Evolutionary conservation across 2,888 invertebrate species (phyloP).

Genomic region (Serripes groenlandicus): DNA sequence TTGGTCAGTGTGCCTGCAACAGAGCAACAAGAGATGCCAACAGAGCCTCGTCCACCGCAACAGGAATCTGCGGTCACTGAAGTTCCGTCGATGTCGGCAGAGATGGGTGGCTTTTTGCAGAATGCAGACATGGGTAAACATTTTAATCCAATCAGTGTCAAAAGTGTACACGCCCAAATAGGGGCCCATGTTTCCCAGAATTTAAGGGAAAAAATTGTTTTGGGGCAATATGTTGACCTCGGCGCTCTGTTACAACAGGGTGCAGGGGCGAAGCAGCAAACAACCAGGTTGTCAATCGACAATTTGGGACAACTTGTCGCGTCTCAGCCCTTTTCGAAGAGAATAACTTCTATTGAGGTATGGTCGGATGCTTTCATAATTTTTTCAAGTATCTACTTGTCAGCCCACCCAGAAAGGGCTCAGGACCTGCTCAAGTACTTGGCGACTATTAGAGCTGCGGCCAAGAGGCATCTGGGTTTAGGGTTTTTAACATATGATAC

Average conservation of each 20-base stretch:
- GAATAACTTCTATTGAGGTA: slow-evolving; percentile 29
- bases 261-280: neutral
- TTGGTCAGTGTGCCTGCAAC: too few relatives aligned
- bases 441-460: slow-evolving; percentile 37
- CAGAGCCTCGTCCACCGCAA: too few relatives aligned
- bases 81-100: too few relatives aligned
- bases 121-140: too few relatives aligned
- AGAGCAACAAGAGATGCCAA: too few relatives aligned
- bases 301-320: neutral
- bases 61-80: too few relatives aligned
- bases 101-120: too few relatives aligned
- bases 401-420: slow-evolving; percentile 6
- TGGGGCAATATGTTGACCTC: slow-evolving; percentile 18
- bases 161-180: neutral
- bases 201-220: neutral
- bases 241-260: slow-evolving; percentile 4
- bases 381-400: slow-evolving; percentile 16
- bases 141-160: neutral
- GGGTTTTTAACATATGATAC: slow-evolving; percentile 43
- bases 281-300: neutral
- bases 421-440: slow-evolving; percentile 45
- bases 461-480: slow-evolving; percentile 15
- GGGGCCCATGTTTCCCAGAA: neutral
- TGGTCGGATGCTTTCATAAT: slow-evolving; percentile 58
- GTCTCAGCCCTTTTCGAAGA: neutral